These are phyloP conservation scores for Neoaliturus tenellus DNA, from an alignment of 2,888 invertebrate genomes.

Conservation along the genomic window DNA sequence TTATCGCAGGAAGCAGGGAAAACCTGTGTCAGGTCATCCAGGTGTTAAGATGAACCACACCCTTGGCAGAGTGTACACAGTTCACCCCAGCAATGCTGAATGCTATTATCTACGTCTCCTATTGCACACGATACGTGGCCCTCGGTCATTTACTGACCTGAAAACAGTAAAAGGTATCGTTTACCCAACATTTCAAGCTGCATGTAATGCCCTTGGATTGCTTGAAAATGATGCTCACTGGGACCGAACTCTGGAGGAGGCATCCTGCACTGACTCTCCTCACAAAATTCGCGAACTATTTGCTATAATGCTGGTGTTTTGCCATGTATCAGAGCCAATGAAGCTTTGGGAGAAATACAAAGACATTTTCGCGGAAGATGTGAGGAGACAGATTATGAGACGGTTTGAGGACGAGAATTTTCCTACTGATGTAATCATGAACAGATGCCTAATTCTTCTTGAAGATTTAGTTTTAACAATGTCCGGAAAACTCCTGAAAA, in stretches of 20 bases:
- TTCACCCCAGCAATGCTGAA: constrained; percentile 61
- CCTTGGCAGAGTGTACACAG: constrained; percentile 66
- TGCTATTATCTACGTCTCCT: constrained; percentile 66
- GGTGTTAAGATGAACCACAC: constrained; percentile 63
- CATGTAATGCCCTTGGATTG: constrained; percentile 66
- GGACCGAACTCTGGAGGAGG: constrained; percentile 68
- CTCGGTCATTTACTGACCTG: constrained; percentile 67
- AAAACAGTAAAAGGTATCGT: constrained; percentile 68
- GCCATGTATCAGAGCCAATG: constrained; percentile 62
- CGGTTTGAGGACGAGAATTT: too few species aligned
- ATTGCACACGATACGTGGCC: constrained; percentile 64
- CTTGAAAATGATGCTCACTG: constrained; percentile 67
- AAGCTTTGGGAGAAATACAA: constrained; percentile 46
- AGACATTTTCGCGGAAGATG: constrained; percentile 39
- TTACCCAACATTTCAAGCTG: constrained; percentile 60
- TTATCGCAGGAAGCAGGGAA: neutral
- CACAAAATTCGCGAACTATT: constrained; percentile 51
- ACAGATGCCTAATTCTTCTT: too few species aligned
- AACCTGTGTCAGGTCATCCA: neutral
- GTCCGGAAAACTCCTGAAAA: too few species aligned
- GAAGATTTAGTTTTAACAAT: too few species aligned
- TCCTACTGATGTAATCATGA: too few species aligned
- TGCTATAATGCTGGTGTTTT: constrained; percentile 57
- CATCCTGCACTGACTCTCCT: constrained; percentile 60
- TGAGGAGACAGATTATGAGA: too few species aligned